Evolutionary conservation across 2,888 invertebrate species (phyloP), one percentile per base, ranked within the genome.

Genomic region (Pammene aurita): DNA sequence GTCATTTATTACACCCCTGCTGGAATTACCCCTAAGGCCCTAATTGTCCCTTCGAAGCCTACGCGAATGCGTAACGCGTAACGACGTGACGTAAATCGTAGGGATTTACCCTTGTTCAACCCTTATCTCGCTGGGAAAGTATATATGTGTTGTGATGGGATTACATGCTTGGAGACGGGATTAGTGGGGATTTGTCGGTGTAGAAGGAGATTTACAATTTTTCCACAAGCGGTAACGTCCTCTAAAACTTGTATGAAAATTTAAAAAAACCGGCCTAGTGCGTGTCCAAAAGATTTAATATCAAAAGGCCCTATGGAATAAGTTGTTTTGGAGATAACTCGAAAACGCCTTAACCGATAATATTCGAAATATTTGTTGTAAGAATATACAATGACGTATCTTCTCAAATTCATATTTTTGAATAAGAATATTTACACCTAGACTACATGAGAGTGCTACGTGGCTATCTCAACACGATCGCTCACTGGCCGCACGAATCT

Each of bases 31-130:
- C n/a, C 68, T 58, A 58, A 69, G 58, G 63, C 58, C 69, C 48
- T 69, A 69, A 69, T 65, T 65, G 69, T 60, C 64, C 69, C 69
- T 63, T 18, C 64, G 68, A 68, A 68, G 68, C 63, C 68, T 68
- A 38, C 68, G 57, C 52, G 68, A 67, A 50, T 61, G 58, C 62
- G 67, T 67, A 68, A 64, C 58, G 60, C 58, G 48, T 68, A 62
- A 68, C 68, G 69, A 64, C 54, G 69, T 60, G 69, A 65, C 65
- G 64, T 69, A 69, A 68, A 69, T 69, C 69, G 65, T 60, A 38
- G 65, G 69, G 69, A 65, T 69, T 65, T 65, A 65, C 64, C 69
- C 69, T 58, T 54, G 58, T 69, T 65, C 60, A 57, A 65, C 64
- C 69, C 69, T 54, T 54, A 65, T 65, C 69, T 69, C 69, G 58